Percentiles rank a stretch among this genome's conserved stretches.
These are phyloP conservation scores for Lottia gigantea DNA, from an alignment of 2,888 invertebrate species.

Conservation along the genomic window DNA sequence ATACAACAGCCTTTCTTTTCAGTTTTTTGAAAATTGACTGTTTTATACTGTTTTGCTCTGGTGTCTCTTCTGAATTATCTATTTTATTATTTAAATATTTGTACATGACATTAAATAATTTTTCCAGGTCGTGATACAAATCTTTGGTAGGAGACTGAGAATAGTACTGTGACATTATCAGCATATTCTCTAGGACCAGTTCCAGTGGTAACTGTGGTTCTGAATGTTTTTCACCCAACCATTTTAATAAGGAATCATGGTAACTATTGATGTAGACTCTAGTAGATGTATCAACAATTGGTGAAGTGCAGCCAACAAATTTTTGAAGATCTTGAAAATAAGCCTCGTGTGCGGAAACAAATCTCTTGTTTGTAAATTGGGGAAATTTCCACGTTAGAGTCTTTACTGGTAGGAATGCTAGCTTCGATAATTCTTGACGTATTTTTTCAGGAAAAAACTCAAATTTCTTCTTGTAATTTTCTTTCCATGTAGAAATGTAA, in stretches of 20 bases:
- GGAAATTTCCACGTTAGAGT: not conserved
- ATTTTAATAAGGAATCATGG: not conserved
- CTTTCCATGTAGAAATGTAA: conserved; percentile 15
- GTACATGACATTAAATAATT: not conserved
- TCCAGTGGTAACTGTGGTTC: not conserved
- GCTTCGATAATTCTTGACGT: not conserved
- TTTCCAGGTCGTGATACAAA: not conserved
- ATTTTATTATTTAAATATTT: not conserved
- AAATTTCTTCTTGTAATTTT: not conserved
- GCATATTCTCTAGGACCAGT: not conserved
- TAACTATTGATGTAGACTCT: not conserved
- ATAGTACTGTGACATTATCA: not conserved
- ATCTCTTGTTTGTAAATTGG: not conserved
- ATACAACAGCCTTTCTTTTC: not conserved
- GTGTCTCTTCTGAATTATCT: no score
- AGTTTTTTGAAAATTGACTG: not conserved
- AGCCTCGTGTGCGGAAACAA: not conserved
- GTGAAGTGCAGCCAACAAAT: not conserved
- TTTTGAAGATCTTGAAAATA: not conserved
- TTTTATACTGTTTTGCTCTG: not conserved
- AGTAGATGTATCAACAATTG: not conserved
- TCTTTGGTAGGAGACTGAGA: not conserved
- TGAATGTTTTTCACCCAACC: not conserved
- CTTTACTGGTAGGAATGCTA: conserved; percentile 22
- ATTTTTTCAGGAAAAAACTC: conserved; percentile 1